Percentiles rank a stretch among this genome's conserved stretches.
phyloP scores from a whole-genome alignment of 2,888 invertebrate genomes.

The Biston betularia region DNA sequence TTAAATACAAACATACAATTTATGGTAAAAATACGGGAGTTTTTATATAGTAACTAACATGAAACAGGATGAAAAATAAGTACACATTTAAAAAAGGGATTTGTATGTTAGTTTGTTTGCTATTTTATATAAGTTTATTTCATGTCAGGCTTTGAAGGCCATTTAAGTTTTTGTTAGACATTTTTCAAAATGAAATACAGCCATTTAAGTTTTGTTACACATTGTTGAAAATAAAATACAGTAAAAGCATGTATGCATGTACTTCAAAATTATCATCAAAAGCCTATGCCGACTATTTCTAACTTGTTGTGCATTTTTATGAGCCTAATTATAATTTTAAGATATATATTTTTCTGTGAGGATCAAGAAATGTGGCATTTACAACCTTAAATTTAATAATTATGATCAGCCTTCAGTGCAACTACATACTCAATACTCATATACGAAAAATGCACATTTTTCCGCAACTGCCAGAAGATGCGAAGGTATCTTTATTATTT shows the following conservation, averaged over 20 bases:
- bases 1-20: neutral
- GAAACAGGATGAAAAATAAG: neutral
- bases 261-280: conserved; percentile 7
- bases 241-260: neutral
- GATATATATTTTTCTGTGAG: neutral
- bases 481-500: neutral
- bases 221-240: conserved; percentile 11
- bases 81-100: neutral
- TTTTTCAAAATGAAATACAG: conserved; percentile 11
- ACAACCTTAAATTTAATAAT: neutral
- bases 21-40: neutral
- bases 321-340: conserved; percentile 10
- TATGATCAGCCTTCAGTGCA: conserved; percentile 1
- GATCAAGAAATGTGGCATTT: neutral
- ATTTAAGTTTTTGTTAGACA: neutral
- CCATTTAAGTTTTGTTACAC: conserved; percentile 2
- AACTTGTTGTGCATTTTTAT: neutral
- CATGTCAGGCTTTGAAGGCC: conserved; percentile 5
- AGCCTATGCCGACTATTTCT: neutral
- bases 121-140: conserved; percentile 10
- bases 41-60: conserved; percentile 1
- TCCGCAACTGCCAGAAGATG: neutral
- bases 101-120: conserved; percentile 2
- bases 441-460: neutral
- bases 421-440: neutral